Percentiles rank a stretch among this genome's conserved stretches.
phyloP scores from a whole-genome alignment of 1,140 invertebrate species.

The Eufriesea mexicana region DNA sequence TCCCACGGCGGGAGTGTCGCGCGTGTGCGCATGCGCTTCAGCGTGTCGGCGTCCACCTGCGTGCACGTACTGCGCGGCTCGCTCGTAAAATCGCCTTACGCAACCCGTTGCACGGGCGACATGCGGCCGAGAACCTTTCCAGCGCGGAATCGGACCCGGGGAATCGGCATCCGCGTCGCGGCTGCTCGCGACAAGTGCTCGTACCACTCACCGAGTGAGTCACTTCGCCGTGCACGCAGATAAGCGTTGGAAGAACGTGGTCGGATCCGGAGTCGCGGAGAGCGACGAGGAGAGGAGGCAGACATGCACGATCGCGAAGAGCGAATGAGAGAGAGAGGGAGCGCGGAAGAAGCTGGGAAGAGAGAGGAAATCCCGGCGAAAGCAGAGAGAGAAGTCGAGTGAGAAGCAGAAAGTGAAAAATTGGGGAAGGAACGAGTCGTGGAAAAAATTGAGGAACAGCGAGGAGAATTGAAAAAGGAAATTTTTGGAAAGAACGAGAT shows the following conservation, averaged over 20 bases:
- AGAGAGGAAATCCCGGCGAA: not conserved
- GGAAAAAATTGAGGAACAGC: not conserved
- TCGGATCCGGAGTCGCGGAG: not conserved
- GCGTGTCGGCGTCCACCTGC: slow-evolving; percentile 37
- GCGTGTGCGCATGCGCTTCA: not conserved
- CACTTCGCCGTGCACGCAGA: slow-evolving; percentile 51
- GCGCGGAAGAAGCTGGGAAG: not conserved
- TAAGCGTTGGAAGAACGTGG: slow-evolving; percentile 42
- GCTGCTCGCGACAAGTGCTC: slow-evolving; percentile 64
- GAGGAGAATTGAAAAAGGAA: not conserved
- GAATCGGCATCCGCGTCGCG: slow-evolving; percentile 50
- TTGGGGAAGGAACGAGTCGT: not conserved
- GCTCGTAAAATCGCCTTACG: slow-evolving; percentile 63
- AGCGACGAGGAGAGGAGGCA: not conserved
- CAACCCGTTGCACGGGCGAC: slow-evolving; percentile 48
- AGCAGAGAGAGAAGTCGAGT: not conserved
- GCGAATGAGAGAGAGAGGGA: not conserved
- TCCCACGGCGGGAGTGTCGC: slow-evolving; percentile 55
- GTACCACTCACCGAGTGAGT: slow-evolving; percentile 62
- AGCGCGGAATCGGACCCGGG: slow-evolving; percentile 25
- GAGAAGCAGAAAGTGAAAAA: not conserved
- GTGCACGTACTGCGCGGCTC: not conserved
- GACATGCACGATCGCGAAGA: not conserved
- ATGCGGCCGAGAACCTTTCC: slow-evolving; percentile 41
- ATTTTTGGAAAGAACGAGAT: not conserved